phyloP scores from a whole-genome alignment of 2,797 vertebrate species.

The Myotis findleyi region DNA sequence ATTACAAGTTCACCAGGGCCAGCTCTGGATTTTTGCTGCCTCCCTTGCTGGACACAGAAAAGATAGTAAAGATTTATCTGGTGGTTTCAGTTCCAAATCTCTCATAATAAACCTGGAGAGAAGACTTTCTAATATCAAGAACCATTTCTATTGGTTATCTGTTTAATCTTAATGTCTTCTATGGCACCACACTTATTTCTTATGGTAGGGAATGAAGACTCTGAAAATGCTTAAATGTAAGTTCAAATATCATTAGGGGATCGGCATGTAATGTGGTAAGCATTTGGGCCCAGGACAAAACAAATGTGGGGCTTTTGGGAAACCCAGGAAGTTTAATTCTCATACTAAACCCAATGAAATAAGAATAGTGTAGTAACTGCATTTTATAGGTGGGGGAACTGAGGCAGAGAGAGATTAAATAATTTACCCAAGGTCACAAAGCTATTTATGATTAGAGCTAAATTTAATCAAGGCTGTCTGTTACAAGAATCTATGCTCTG shows the following conservation, averaged over 20 bases:
- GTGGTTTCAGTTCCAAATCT: background rate
- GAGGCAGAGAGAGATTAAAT: background rate
- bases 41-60: background rate
- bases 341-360: background rate
- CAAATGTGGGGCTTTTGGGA: background rate
- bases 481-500: background rate
- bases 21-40: background rate
- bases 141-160: background rate
- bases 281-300: background rate
- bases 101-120: background rate
- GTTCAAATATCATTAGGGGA: background rate
- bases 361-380: background rate
- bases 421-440: background rate
- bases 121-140: constrained; percentile 27
- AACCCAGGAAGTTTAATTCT: background rate
- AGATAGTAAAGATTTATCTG: background rate
- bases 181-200: background rate
- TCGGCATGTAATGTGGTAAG: background rate
- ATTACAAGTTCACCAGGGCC: background rate
- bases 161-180: background rate
- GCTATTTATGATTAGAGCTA: background rate
- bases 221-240: background rate
- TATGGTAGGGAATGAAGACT: background rate
- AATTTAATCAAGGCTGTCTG: background rate
- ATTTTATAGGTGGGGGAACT: background rate